These are phyloP conservation scores for Trigoniulus corallinus DNA, from an alignment of 1,140 invertebrate genomes.

Conservation along the genomic window DNA sequence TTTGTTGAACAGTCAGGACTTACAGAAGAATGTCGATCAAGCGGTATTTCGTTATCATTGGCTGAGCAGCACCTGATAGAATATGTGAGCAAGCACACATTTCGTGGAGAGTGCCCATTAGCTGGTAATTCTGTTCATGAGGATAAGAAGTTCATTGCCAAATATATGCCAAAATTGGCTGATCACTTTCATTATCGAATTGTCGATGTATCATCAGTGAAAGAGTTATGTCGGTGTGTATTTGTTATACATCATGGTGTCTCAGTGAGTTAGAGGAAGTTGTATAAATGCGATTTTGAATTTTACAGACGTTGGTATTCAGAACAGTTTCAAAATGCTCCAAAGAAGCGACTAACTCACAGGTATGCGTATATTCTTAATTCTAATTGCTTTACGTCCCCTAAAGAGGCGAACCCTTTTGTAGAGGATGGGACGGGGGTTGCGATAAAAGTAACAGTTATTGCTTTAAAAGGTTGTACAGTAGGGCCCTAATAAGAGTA, in stretches of 20 bases:
- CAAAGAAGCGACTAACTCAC: conserved; percentile 47
- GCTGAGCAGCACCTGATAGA: conserved; percentile 54
- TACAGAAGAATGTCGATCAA: conserved; percentile 45
- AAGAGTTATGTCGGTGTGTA: conserved; percentile 51
- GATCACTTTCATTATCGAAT: conserved; percentile 79
- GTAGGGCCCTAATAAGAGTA: too few relatives aligned
- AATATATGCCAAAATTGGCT: conserved; percentile 55
- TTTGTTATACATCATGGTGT: conserved; percentile 2
- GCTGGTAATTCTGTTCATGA: conserved; percentile 80
- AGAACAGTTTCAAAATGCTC: conserved; percentile 33
- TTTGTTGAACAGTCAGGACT: conserved; percentile 45
- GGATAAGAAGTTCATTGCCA: conserved; percentile 59
- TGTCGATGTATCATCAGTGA: conserved; percentile 79
- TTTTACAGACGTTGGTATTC: conserved; percentile 49
- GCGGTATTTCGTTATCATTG: conserved; percentile 39
- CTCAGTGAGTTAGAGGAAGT: not conserved
- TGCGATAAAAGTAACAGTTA: too few relatives aligned
- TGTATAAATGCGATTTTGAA: conserved; percentile 1
- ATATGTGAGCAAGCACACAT: conserved; percentile 52
- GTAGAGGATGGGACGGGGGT: too few relatives aligned
- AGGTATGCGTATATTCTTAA: conserved; percentile 19
- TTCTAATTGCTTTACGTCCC: too few relatives aligned
- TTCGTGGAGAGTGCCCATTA: conserved; percentile 44
- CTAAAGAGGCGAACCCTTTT: too few relatives aligned
- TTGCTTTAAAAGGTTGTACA: too few relatives aligned